Percentiles rank a stretch among this genome's conserved stretches.
Evolutionary conservation across 2,888 invertebrate species (phyloP).

Genomic region (Pedicia rivosa): DNA sequence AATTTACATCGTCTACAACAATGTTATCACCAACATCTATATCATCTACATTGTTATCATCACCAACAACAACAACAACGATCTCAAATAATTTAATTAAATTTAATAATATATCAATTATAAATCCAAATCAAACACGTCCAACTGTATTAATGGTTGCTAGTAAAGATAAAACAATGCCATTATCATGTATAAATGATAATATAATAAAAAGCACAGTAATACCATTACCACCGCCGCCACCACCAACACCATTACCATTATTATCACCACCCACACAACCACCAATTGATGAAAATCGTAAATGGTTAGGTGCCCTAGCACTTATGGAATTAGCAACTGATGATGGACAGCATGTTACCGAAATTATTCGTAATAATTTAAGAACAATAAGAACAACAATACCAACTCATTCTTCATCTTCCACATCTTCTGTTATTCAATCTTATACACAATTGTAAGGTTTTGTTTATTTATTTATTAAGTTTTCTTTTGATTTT

Average conservation of each 20-base stretch:
- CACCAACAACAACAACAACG: constrained; percentile 10
- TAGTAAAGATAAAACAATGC: constrained; percentile 8
- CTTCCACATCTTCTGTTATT: constrained; percentile 4
- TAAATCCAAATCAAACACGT: constrained; percentile 11
- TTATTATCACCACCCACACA: constrained; percentile 16
- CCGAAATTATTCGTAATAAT: background rate
- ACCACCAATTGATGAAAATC: constrained; percentile 19
- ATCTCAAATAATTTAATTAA: constrained; percentile 1
- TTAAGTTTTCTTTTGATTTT: background rate
- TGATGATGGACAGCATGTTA: constrained; percentile 8
- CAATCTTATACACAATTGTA: constrained; percentile 4
- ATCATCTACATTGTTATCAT: constrained; percentile 14
- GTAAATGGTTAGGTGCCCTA: constrained; percentile 42
- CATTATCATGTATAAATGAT: background rate
- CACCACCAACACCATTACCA: background rate
- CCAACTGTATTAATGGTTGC: constrained; percentile 15
- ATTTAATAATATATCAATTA: background rate
- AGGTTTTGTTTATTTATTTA: too few species aligned
- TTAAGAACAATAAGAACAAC: background rate
- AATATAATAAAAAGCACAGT: background rate
- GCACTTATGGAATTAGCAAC: constrained; percentile 41
- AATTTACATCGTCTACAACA: constrained; percentile 10
- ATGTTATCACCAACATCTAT: constrained; percentile 10
- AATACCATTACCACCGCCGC: background rate
- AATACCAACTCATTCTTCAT: background rate